These are phyloP conservation scores for Entomobrya proxima DNA, from an alignment of 2,888 invertebrate species.

Conservation along the genomic window DNA sequence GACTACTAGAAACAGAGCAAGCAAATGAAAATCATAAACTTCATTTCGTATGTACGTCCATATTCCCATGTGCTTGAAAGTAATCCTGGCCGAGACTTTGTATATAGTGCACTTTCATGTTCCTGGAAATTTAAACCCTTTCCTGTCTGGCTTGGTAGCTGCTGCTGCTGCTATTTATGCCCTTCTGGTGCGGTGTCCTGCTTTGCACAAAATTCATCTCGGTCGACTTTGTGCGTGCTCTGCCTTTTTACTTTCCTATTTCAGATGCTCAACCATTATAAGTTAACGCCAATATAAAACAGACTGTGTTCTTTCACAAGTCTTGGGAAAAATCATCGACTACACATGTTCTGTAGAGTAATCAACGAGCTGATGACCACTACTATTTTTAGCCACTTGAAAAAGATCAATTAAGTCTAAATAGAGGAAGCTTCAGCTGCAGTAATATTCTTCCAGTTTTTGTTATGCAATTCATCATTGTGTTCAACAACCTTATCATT, in stretches of 20 bases:
- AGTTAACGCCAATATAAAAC: background rate
- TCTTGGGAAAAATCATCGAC: no score
- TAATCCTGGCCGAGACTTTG: constrained; percentile 12
- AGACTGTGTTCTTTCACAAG: no score
- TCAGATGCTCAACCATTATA: background rate
- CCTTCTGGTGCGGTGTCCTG: background rate
- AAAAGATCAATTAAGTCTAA: no score
- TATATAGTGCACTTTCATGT: constrained; percentile 44
- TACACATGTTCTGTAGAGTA: no score
- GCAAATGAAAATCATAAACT: constrained; percentile 45
- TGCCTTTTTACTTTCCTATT: background rate
- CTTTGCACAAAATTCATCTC: background rate
- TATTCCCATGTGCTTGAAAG: constrained; percentile 4
- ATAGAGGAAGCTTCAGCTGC: no score
- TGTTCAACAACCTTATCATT: no score
- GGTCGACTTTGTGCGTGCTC: background rate
- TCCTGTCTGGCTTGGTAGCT: background rate
- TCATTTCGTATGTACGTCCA: constrained; percentile 48
- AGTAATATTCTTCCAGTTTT: no score
- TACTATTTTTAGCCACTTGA: no score
- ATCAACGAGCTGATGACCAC: no score
- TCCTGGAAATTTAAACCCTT: constrained; percentile 31
- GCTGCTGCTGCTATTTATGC: background rate
- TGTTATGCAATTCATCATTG: no score
- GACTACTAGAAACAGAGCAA: constrained; percentile 27